Evolutionary conservation across 2,797 vertebrate genomes (phyloP), one percentile per base, ranked within the genome.

Genomic region (Jordanella pulchra): DNA sequence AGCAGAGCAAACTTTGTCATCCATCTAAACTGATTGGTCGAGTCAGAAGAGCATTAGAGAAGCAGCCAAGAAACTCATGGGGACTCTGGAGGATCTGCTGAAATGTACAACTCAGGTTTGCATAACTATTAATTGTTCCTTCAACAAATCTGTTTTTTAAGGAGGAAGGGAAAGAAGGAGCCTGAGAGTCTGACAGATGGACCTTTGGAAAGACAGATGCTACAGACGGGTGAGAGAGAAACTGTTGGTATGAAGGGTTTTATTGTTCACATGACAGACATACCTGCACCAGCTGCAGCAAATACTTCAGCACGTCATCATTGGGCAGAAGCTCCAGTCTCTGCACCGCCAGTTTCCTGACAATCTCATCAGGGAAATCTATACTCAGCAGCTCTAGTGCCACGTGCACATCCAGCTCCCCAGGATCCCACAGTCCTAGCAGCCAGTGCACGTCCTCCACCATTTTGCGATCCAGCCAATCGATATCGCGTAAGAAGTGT

Each of bases 221-320:
- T 50, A 18, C 9, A 6, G 21, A 21, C 18, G 23, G 21, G 23
- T 50, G 48, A 50, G 6, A 50, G 48, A 50, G 35, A 39, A 39
- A 39, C 35, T 54, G 12, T 54, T 14, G 14, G 1, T 67, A 21
- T 32, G 30, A 3, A 14, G 53, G 4, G 0, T 39, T 44, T 44
- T 35, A 6, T n/a, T 25, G 51, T 69, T 45, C 35, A 45, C 53
- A 23, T 45, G 6, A 47, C 45, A 25, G 18, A 63, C 69, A 30
- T 71, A 95, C 95, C 93, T 95, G 95, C 18, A 96, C 94, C 65
- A 96, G 89, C 78, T 96, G 95, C 47, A 96, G 91, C 72, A 95
- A 87, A 86, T 95, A 95, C 81, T 79, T 93, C 32, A 95, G 64
- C 0, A 96, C 84, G 15, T 95, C 93, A 32, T 94, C 92, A 73